phyloP scores from a whole-genome alignment of 2,797 vertebrate species.

The Hoplostethus atlanticus region DNA sequence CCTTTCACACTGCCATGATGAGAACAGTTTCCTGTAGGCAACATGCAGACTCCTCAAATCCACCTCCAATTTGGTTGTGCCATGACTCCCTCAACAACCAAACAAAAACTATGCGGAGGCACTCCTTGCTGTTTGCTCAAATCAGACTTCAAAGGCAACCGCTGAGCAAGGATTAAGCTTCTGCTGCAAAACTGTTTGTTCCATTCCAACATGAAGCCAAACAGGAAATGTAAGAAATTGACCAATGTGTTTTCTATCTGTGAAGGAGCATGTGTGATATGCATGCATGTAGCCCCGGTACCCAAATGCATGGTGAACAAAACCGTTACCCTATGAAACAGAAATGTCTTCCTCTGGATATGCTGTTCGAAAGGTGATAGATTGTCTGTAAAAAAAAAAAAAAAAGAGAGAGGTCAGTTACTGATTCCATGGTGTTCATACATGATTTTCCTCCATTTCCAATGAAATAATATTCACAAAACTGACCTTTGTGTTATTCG shows the following conservation, averaged over 20 bases:
- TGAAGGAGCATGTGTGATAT: conserved; percentile 70
- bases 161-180: conserved; percentile 49
- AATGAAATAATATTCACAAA: conserved; percentile 26
- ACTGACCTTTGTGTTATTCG: conserved; percentile 14
- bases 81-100: conserved; percentile 35
- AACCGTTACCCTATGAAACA: conserved; percentile 27
- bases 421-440: conserved; percentile 54
- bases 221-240: conserved; percentile 72
- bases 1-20: conserved; percentile 68
- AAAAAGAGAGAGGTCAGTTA: conserved; percentile 73
- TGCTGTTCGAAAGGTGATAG: conserved; percentile 47
- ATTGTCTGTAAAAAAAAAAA: conserved; percentile 7
- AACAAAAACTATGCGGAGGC: conserved; percentile 38
- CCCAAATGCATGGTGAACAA: conserved; percentile 67
- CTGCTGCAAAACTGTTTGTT: conserved; percentile 57
- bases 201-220: conserved; percentile 61
- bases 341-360: conserved; percentile 44
- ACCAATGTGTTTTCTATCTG: conserved; percentile 70
- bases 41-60: conserved; percentile 80
- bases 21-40: conserved; percentile 82
- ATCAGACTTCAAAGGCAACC: conserved; percentile 52
- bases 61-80: conserved; percentile 50
- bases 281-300: conserved; percentile 68
- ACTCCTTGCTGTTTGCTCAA: conserved; percentile 45
- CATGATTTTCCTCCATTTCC: conserved; percentile 39